Percentiles rank a stretch among this genome's conserved stretches.
Conservation (phyloP, 2,888 invertebrate genomes). For the Arctia plantaginis region DNA sequence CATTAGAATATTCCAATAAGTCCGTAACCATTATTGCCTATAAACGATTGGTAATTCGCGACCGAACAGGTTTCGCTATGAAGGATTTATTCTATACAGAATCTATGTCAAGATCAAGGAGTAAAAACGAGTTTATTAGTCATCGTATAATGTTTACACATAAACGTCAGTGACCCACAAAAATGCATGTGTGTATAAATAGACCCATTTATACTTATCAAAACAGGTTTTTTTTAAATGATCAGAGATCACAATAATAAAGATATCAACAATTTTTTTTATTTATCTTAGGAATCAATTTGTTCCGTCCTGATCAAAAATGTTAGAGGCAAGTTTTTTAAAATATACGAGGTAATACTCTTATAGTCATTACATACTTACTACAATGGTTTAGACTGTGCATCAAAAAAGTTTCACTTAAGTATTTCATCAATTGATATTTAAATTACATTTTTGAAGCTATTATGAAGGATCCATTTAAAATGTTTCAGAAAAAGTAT, state of each 20-base stretch:
- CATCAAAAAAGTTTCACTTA: too few relatives aligned
- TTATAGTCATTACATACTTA: too few relatives aligned
- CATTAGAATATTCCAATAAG: conserved; percentile 25
- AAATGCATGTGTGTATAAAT: conserved; percentile 57
- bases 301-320: background rate
- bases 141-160: conserved; percentile 66
- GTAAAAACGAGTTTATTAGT: conserved; percentile 74
- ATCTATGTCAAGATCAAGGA: conserved; percentile 86
- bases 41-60: conserved; percentile 61
- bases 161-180: conserved; percentile 74
- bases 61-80: conserved; percentile 73
- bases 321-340: background rate
- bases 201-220: conserved; percentile 39
- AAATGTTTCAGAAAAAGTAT: too few relatives aligned
- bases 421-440: too few relatives aligned
- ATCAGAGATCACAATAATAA: background rate
- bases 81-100: conserved; percentile 75
- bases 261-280: background rate
- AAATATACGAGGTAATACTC: background rate
- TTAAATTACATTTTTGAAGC: too few relatives aligned
- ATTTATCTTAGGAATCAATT: background rate
- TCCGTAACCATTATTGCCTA: conserved; percentile 50
- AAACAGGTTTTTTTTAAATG: conserved; percentile 2
- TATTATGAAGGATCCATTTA: too few relatives aligned
- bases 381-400: too few relatives aligned